Conservation (phyloP, 2,113 vertebrate species). For the Ibidorhyncha struthersii region DNA sequence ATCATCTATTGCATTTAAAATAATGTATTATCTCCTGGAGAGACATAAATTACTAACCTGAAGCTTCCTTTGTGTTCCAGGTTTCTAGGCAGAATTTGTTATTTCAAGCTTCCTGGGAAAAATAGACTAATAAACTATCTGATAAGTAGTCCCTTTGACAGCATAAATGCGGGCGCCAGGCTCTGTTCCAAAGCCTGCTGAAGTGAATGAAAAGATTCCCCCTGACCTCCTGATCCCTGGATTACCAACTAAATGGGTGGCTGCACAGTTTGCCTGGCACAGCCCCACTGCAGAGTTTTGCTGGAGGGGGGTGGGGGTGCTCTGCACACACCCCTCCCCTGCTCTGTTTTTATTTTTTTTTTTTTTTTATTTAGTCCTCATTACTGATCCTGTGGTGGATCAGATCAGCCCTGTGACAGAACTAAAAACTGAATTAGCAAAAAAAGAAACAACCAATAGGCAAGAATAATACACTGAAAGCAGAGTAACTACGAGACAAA, state of each 20-base stretch:
- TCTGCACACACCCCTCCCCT: not conserved
- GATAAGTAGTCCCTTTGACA: conserved; percentile 19
- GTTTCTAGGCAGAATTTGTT: conserved; percentile 62
- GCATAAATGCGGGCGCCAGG: not conserved
- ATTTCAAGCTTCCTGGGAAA: conserved; percentile 66
- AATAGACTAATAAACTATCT: conserved; percentile 44
- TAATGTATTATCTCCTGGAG: not conserved
- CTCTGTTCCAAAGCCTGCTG: conserved; percentile 22
- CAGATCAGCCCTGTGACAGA: not conserved
- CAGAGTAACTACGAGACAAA: not conserved
- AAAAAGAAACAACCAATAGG: too few species aligned
- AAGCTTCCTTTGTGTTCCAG: conserved; percentile 24
- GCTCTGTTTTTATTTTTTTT: not conserved
- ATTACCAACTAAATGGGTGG: not conserved
- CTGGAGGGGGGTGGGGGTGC: not conserved
- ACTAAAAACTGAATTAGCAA: not conserved
- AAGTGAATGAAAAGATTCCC: conserved; percentile 37
- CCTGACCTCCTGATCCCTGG: conserved; percentile 22
- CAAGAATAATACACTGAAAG: not conserved
- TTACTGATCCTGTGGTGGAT: not conserved
- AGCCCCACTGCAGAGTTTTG: not conserved
- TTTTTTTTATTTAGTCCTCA: too few species aligned
- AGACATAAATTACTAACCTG: not conserved
- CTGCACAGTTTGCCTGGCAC: not conserved
- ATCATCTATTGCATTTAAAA: not conserved